Evolutionary conservation across 1,140 invertebrate genomes (phyloP).

Genomic region (Mya arenaria): DNA sequence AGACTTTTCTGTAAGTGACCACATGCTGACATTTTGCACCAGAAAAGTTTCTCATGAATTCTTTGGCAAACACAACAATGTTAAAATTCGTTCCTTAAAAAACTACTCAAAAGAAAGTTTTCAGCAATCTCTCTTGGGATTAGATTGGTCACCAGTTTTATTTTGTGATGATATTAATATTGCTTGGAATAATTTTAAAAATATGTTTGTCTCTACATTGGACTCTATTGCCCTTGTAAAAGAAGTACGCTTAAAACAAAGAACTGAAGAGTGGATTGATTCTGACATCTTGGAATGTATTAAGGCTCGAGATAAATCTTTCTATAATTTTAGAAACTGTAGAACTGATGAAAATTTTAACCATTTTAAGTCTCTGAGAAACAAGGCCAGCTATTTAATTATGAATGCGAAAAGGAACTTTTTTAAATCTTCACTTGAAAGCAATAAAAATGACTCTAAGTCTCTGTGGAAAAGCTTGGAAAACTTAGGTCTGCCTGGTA

Average conservation of each 20-base stretch:
- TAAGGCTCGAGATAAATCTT: slow-evolving; percentile 16
- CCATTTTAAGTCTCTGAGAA: slow-evolving; percentile 14
- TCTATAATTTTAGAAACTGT: neutral
- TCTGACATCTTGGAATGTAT: slow-evolving; percentile 25
- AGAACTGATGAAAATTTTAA: slow-evolving; percentile 15
- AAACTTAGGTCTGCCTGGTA: slow-evolving; percentile 21
- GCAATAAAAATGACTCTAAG: slow-evolving; percentile 38
- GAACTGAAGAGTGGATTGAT: slow-evolving; percentile 37
- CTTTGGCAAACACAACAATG: slow-evolving; percentile 22
- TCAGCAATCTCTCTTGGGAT: slow-evolving; percentile 17
- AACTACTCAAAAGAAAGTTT: slow-evolving; percentile 34
- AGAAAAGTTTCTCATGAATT: neutral
- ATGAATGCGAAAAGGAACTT: neutral
- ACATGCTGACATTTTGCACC: slow-evolving; percentile 24
- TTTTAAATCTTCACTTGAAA: slow-evolving; percentile 8
- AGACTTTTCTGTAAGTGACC: slow-evolving; percentile 15
- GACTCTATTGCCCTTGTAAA: slow-evolving; percentile 27
- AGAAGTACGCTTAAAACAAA: slow-evolving; percentile 16
- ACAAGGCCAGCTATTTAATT: slow-evolving; percentile 5
- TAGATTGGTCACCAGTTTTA: slow-evolving; percentile 25
- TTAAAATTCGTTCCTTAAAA: slow-evolving; percentile 23
- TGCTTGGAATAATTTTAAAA: slow-evolving; percentile 31
- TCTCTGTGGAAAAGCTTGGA: slow-evolving; percentile 39
- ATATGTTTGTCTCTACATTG: slow-evolving; percentile 16
- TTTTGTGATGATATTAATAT: slow-evolving; percentile 34